Conservation (phyloP, 2,888 invertebrate genomes). For the Chloroclystis v-ata region DNA sequence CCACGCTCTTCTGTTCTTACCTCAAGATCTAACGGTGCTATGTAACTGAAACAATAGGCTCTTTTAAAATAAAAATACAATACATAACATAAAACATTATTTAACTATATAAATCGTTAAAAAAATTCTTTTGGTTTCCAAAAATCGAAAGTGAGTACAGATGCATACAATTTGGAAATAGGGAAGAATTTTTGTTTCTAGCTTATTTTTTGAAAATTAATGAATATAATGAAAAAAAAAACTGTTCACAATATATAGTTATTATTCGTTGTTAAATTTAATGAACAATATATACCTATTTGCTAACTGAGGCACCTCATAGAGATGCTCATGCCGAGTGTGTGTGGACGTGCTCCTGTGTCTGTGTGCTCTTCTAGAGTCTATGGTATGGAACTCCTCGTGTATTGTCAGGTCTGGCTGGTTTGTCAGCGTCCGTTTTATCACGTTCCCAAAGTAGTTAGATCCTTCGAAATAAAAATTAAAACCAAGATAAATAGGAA, state of each 20-base stretch:
- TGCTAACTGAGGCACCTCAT: conserved; percentile 87
- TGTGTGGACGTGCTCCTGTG: conserved; percentile 79
- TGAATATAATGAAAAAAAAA: not conserved
- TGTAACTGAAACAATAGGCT: conserved; percentile 55
- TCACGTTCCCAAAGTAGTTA: conserved; percentile 89
- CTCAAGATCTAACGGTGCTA: conserved; percentile 70
- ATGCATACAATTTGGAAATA: too few species aligned
- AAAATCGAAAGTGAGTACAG: too few species aligned
- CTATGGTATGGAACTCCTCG: conserved; percentile 86
- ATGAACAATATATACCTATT: conserved; percentile 50
- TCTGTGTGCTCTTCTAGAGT: conserved; percentile 76
- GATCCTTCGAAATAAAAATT: too few species aligned
- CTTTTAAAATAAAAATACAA: too few species aligned
- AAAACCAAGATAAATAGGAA: too few species aligned
- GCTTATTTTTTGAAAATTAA: too few species aligned
- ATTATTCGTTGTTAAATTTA: too few species aligned
- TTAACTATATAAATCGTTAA: too few species aligned
- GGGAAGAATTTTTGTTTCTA: too few species aligned
- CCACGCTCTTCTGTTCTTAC: conserved; percentile 46
- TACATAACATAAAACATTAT: too few species aligned
- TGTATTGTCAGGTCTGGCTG: conserved; percentile 89
- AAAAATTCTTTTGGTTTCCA: too few species aligned
- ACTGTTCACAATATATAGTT: too few species aligned
- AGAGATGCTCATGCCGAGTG: conserved; percentile 88
- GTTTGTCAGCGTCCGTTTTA: conserved; percentile 87